A percentile compares a stretch with the other conserved stretches of the same genome.
Evolutionary conservation across 1,140 invertebrate genomes (phyloP).

Genomic region (Zaprionus kolodkinae): DNA sequence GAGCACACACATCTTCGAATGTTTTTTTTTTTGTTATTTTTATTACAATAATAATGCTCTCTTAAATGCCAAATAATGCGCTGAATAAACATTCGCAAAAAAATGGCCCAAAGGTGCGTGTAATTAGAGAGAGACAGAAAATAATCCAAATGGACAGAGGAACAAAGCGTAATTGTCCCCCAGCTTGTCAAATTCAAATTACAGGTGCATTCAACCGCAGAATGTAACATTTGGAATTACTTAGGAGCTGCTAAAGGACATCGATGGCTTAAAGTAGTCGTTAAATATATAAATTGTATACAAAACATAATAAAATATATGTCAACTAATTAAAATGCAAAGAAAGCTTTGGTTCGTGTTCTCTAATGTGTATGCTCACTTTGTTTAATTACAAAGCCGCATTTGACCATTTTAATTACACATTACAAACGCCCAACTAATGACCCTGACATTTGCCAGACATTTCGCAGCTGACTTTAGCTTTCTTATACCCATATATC

Average conservation of each 20-base stretch:
- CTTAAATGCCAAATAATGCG: slow-evolving; percentile 17
- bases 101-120: slow-evolving; percentile 6
- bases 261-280: neutral
- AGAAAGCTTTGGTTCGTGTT: neutral
- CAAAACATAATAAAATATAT: too few relatives aligned
- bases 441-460: neutral
- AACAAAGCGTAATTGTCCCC: slow-evolving; percentile 4
- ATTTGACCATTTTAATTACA: neutral
- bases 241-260: neutral
- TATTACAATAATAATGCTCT: slow-evolving; percentile 14
- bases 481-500: neutral
- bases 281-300: neutral
- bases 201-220: slow-evolving; percentile 23
- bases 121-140: slow-evolving; percentile 28
- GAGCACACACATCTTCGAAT: slow-evolving; percentile 7
- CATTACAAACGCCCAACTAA: neutral
- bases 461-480: too few relatives aligned
- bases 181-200: slow-evolving; percentile 7
- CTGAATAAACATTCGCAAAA: slow-evolving; percentile 5
- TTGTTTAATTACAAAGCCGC: neutral
- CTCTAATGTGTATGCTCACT: neutral
- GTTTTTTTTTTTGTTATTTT: slow-evolving; percentile 17
- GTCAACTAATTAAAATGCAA: neutral
- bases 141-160: slow-evolving; percentile 29
- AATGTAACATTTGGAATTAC: neutral